Percentiles rank a stretch among this genome's conserved stretches.
These are phyloP conservation scores for Malthinus flaveolus DNA, from an alignment of 2,888 invertebrate genomes.

Conservation along the genomic window DNA sequence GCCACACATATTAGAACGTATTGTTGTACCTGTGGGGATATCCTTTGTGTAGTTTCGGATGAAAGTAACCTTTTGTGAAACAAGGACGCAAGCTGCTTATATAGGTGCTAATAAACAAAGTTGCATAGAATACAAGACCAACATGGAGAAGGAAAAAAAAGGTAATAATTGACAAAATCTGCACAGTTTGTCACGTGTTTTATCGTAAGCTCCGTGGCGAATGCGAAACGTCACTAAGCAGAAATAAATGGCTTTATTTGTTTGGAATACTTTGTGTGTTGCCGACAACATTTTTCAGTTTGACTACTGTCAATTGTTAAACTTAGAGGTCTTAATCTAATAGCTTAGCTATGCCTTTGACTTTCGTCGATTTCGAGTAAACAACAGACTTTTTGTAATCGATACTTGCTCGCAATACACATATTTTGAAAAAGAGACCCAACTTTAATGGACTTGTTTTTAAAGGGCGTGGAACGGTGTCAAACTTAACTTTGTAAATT, in stretches of 20 bases:
- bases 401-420: slow-evolving; percentile 1
- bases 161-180: slow-evolving; percentile 48
- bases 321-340: slow-evolving; percentile 27
- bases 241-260: slow-evolving; percentile 56
- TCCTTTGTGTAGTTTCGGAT: slow-evolving; percentile 7
- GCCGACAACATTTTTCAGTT: slow-evolving; percentile 35
- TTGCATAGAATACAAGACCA: slow-evolving; percentile 17
- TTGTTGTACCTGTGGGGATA: slow-evolving; percentile 17
- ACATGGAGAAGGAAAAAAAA: slow-evolving; percentile 33
- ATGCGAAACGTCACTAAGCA: slow-evolving; percentile 55
- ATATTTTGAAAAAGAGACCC: background rate
- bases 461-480: slow-evolving; percentile 1
- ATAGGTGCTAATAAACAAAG: slow-evolving; percentile 28
- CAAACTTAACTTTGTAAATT: background rate
- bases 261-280: slow-evolving; percentile 33
- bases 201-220: slow-evolving; percentile 53
- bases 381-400: slow-evolving; percentile 12
- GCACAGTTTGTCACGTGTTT: slow-evolving; percentile 47
- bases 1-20: slow-evolving; percentile 26
- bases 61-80: slow-evolving; percentile 21
- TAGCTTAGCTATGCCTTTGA: slow-evolving; percentile 21
- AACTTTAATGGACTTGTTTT: slow-evolving; percentile 1
- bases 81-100: slow-evolving; percentile 29
- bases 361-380: slow-evolving; percentile 13
- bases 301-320: slow-evolving; percentile 24